Conservation (phyloP, 2,797 vertebrate genomes). For the Alauda arvensis region DNA sequence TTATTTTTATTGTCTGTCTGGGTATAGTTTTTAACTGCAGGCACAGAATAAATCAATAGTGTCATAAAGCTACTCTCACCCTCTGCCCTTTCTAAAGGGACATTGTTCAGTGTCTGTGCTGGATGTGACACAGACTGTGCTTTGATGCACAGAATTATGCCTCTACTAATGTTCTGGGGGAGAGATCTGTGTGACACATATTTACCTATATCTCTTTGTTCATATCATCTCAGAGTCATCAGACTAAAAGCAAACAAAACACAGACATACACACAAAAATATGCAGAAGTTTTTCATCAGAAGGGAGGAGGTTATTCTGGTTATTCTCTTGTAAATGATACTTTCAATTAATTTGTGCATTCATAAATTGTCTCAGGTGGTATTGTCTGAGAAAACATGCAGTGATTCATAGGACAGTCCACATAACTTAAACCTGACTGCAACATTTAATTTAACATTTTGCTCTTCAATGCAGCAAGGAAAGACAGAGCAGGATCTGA, state of each 20-base stretch:
- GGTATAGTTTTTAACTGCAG: conserved; percentile 91
- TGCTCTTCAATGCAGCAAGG: background rate
- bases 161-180: background rate
- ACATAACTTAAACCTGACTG: background rate
- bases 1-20: conserved; percentile 99
- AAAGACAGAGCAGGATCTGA: background rate
- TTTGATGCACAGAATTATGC: conserved; percentile 7
- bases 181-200: background rate
- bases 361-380: background rate
- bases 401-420: background rate
- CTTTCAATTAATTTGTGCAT: background rate
- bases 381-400: background rate
- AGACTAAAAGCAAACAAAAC: background rate
- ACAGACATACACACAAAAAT: background rate
- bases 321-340: background rate
- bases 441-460: background rate
- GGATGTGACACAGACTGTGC: conserved; percentile 33
- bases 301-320: background rate
- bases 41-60: conserved; percentile 92
- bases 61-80: conserved; percentile 90
- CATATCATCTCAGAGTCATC: background rate
- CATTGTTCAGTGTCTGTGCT: conserved; percentile 46
- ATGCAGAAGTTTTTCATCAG: background rate
- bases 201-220: background rate
- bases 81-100: conserved; percentile 84